These are phyloP conservation scores for Spea hammondii DNA, from an alignment of 2,797 vertebrate genomes.

Conservation along the genomic window DNA sequence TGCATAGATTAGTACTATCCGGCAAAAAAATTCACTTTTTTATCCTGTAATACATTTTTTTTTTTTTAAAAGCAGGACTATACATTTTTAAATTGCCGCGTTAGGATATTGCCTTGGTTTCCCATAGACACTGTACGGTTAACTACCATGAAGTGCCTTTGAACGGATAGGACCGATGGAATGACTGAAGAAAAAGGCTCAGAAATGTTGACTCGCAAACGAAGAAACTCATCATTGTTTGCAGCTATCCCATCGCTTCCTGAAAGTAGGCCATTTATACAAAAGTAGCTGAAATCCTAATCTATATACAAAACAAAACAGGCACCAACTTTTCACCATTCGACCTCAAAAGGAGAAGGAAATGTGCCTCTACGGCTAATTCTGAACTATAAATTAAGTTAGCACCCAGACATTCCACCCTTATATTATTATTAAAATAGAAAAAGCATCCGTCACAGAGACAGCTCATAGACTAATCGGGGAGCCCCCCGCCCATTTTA, in stretches of 20 bases:
- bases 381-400: conserved; percentile 1
- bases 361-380: neutral
- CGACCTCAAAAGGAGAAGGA: neutral
- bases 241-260: neutral
- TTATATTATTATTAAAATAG: conserved; percentile 1
- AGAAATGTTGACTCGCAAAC: neutral
- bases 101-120: too few relatives aligned
- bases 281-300: neutral
- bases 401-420: neutral
- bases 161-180: too few relatives aligned
- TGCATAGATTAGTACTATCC: too few relatives aligned
- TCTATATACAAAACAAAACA: neutral
- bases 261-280: neutral
- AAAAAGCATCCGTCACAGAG: neutral
- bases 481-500: neutral
- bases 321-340: neutral
- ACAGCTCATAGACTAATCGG: neutral
- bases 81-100: too few relatives aligned
- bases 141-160: too few relatives aligned
- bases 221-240: neutral
- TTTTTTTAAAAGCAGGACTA: too few relatives aligned
- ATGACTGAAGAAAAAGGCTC: neutral
- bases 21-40: too few relatives aligned
- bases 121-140: too few relatives aligned
- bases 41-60: too few relatives aligned